Base-by-base conservation (phyloP, 2,888 invertebrate genomes). In the Lepidocyrtinus sp. region DNA sequence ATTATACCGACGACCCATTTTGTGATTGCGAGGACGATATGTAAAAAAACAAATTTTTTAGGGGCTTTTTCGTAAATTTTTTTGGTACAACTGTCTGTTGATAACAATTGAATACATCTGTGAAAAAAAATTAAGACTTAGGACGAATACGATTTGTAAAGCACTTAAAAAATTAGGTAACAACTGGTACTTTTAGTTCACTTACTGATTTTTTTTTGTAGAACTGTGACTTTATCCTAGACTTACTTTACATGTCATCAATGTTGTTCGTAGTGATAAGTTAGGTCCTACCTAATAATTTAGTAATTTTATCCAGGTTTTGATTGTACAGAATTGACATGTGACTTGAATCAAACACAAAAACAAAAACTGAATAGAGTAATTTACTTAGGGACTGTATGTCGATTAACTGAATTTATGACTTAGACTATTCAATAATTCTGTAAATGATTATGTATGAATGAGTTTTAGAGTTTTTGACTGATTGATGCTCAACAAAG, bases 401-500 rank as follows among this genome's bases (percentile, higher is more conserved):
- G 72, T 72, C 72, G 72, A 26, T 45, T 64, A 21, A 27, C 50
- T 59, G 61, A 27, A 21, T 62, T 26, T 24, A 24, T 62, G 17
- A 7, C 7, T 7, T 62, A 62, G 22, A 26, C 64, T 64, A 15
- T 64, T 19, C 24, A 36, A 45, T 17, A 2, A 64, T 62, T 7
- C 12, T 24, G 1, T 62, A 19, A 62, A 9, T 7, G 9, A 62
- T 64, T 45, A 68, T 70, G 70, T 59, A 70, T 36, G 61, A 26
- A 17, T 71, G 61, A 19, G 24, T 77, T 65, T 22, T 25, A 55
- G 75, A 26, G 63, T 27, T 19, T 72, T 72, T 55, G 78, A 78
- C 78, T 78, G 78, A 78, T 22, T 78, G 78, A 45, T 78, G 78
- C 78, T 78, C 78, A 78, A 74, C 1, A 67, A 24, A 72, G 63